Conservation (phyloP, 2,888 invertebrate genomes). For the Geotrupes spiniger region DNA sequence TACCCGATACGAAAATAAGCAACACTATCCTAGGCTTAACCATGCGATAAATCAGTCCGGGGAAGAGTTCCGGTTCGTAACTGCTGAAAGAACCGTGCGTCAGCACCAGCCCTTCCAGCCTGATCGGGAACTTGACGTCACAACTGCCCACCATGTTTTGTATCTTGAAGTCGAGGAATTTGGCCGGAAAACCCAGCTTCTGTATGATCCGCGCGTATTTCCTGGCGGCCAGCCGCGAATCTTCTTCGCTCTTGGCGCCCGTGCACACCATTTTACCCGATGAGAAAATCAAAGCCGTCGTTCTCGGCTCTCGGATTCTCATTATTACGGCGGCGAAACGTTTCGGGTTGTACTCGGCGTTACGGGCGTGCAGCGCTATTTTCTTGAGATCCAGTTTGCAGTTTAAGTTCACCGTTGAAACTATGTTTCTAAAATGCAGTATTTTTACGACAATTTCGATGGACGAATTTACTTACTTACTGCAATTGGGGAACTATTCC, state of each 20-base stretch:
- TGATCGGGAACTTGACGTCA: conserved; percentile 82
- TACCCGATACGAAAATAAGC: conserved; percentile 82
- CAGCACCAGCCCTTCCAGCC: conserved; percentile 74
- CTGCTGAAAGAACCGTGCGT: conserved; percentile 77
- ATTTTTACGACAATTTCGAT: too few relatives aligned
- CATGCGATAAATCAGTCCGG: conserved; percentile 81
- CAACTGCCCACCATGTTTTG: conserved; percentile 87
- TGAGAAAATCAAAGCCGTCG: conserved; percentile 79
- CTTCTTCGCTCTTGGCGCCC: conserved; percentile 81
- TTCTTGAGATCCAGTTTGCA: conserved; percentile 95
- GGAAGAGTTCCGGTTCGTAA: conserved; percentile 82
- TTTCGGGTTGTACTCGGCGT: conserved; percentile 99
- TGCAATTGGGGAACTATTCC: conserved; percentile 92
- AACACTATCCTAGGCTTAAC: conserved; percentile 78
- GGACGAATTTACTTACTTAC: too few relatives aligned
- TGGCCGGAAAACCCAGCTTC: conserved; percentile 74
- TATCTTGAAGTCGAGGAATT: conserved; percentile 77
- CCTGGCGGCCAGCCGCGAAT: conserved; percentile 72
- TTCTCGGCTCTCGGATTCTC: conserved; percentile 87
- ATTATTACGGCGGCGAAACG: conserved; percentile 99
- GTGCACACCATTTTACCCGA: conserved; percentile 88
- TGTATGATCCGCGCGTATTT: conserved; percentile 82
- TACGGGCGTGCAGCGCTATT: conserved; percentile 95
- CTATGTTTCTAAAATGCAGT: conserved; percentile 92
- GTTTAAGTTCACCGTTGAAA: conserved; percentile 94